These are phyloP conservation scores for Gastrophryne carolinensis DNA, from an alignment of 2,797 vertebrate species.

Conservation along the genomic window DNA sequence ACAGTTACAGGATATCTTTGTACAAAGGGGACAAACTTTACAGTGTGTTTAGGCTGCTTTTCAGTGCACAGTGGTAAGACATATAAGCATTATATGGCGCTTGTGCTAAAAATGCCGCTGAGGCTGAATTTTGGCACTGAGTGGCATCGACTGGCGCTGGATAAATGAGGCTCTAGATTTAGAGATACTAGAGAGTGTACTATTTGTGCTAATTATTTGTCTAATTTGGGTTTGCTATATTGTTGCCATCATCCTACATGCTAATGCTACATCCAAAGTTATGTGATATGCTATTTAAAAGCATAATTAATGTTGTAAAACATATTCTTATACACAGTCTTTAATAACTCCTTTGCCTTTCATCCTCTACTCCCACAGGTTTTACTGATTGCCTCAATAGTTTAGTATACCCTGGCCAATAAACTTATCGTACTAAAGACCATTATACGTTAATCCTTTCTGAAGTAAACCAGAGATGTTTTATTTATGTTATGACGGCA, in stretches of 20 bases:
- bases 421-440: constrained; percentile 8
- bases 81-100: no score
- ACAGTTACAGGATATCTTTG: no score
- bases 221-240: constrained; percentile 13
- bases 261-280: neutral
- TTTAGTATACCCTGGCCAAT: no score
- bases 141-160: no score
- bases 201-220: no score
- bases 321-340: neutral
- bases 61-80: no score
- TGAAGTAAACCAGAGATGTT: constrained; percentile 20
- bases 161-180: no score
- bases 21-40: no score
- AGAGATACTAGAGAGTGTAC: no score
- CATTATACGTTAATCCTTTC: constrained; percentile 17
- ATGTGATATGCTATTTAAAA: neutral
- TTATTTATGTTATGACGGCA: constrained; percentile 27
- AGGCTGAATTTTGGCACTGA: no score
- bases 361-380: neutral
- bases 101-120: no score
- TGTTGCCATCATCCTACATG: neutral
- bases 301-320: constrained; percentile 3
- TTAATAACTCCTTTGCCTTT: constrained; percentile 24
- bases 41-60: no score
- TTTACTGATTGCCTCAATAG: neutral